These are phyloP conservation scores for Scaptomyza reducta DNA, from an alignment of 2,888 invertebrate genomes.

Conservation along the genomic window DNA sequence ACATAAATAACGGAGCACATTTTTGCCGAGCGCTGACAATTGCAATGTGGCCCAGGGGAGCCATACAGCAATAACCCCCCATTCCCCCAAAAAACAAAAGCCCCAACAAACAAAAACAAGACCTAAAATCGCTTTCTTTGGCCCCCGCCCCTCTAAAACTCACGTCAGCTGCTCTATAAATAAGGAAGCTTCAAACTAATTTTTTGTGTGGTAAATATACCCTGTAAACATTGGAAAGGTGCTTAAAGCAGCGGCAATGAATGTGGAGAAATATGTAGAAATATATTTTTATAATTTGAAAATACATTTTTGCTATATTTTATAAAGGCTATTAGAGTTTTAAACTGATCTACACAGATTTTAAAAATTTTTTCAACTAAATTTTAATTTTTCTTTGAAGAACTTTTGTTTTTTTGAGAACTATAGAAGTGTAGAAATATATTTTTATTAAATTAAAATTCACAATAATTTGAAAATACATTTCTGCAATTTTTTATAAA, in stretches of 20 bases:
- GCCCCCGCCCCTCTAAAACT: not conserved
- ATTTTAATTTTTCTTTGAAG: no score
- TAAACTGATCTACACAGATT: not conserved
- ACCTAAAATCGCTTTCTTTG: not conserved
- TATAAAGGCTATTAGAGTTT: no score
- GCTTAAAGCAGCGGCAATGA: not conserved
- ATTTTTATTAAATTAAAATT: no score
- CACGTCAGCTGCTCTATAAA: conserved; percentile 33
- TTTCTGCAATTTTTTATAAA: no score
- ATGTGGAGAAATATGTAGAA: no score
- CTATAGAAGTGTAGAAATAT: no score
- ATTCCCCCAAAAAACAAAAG: not conserved
- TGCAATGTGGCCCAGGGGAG: conserved; percentile 66
- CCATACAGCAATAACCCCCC: conserved; percentile 27
- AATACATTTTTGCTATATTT: no score
- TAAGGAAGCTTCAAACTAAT: conserved; percentile 18
- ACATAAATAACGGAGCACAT: conserved; percentile 62
- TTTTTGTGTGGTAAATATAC: not conserved
- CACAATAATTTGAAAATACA: no score
- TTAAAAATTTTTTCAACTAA: no score
- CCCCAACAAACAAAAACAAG: not conserved
- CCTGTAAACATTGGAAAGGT: not conserved
- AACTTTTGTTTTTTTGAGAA: no score
- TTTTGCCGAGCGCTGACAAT: conserved; percentile 63
- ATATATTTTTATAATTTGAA: no score